Conservation (phyloP, 2,888 invertebrate genomes). For the Drosophila emarginata region DNA sequence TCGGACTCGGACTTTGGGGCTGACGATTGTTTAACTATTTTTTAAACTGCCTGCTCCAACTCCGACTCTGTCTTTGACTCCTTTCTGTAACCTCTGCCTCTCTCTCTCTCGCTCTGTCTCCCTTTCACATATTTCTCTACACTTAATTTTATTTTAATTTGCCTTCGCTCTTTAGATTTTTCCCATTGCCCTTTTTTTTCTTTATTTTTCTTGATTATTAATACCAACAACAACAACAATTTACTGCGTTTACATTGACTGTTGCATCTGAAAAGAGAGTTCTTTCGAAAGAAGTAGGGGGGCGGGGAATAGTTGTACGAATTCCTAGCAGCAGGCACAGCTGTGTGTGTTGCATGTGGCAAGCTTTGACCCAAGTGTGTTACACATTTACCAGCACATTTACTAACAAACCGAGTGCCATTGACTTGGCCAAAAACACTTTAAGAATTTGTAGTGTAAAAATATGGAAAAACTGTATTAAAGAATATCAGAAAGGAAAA, state of each 20-base stretch:
- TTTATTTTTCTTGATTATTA: neutral
- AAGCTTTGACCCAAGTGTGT: slow-evolving; percentile 45
- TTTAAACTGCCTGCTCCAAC: slow-evolving; percentile 37
- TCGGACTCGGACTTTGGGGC: slow-evolving; percentile 53
- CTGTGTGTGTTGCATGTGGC: slow-evolving; percentile 63
- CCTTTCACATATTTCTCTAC: slow-evolving; percentile 32
- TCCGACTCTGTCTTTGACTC: neutral
- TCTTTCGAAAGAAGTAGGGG: neutral
- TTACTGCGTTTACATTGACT: neutral
- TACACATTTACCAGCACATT: slow-evolving; percentile 8
- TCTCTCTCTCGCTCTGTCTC: slow-evolving; percentile 10
- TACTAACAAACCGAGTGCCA: too few relatives aligned
- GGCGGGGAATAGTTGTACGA: slow-evolving; percentile 9
- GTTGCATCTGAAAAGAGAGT: neutral
- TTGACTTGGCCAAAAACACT: too few relatives aligned
- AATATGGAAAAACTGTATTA: too few relatives aligned
- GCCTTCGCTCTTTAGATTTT: slow-evolving; percentile 13
- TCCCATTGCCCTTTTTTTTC: neutral
- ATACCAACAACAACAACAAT: neutral
- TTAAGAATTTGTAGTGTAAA: too few relatives aligned
- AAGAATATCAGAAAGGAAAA: too few relatives aligned
- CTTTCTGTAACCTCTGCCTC: slow-evolving; percentile 11
- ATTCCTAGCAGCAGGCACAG: slow-evolving; percentile 43
- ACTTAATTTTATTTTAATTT: slow-evolving; percentile 69
- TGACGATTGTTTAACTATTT: slow-evolving; percentile 53